Percentiles rank a stretch among this genome's conserved stretches.
Conservation (phyloP, 2,888 invertebrate genomes). For the Sicus ferrugineus region DNA sequence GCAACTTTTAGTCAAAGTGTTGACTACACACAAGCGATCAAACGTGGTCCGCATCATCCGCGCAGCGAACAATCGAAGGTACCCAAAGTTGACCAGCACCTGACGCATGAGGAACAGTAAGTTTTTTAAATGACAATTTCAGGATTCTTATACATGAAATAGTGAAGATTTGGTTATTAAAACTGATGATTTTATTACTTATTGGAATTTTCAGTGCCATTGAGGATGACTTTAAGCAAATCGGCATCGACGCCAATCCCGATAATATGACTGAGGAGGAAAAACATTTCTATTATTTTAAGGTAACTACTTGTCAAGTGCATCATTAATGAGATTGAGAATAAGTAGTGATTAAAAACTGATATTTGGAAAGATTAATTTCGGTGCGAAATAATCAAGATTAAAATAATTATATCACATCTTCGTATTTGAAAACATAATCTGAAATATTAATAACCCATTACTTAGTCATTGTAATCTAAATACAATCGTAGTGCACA, state of each 20-base stretch:
- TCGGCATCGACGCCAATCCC: constrained; percentile 69
- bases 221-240: constrained; percentile 76
- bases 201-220: constrained; percentile 71
- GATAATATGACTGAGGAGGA: constrained; percentile 85
- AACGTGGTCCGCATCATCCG: constrained; percentile 76
- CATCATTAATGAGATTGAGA: too few relatives aligned
- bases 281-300: constrained; percentile 64
- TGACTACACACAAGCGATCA: constrained; percentile 48
- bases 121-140: constrained; percentile 49
- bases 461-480: too few relatives aligned
- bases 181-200: not conserved
- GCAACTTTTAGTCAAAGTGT: constrained; percentile 54
- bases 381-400: too few relatives aligned
- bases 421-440: too few relatives aligned
- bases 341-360: too few relatives aligned
- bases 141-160: not conserved
- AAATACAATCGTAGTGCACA: too few relatives aligned
- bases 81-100: constrained; percentile 70
- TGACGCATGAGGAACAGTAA: constrained; percentile 81
- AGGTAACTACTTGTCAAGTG: too few relatives aligned
- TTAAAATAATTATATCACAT: too few relatives aligned
- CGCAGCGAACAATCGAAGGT: constrained; percentile 69
- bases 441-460: too few relatives aligned
- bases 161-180: not conserved
- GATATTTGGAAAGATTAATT: too few relatives aligned